These are phyloP conservation scores for Fulmarus glacialis DNA, from an alignment of 2,113 vertebrate species.

Conservation along the genomic window DNA sequence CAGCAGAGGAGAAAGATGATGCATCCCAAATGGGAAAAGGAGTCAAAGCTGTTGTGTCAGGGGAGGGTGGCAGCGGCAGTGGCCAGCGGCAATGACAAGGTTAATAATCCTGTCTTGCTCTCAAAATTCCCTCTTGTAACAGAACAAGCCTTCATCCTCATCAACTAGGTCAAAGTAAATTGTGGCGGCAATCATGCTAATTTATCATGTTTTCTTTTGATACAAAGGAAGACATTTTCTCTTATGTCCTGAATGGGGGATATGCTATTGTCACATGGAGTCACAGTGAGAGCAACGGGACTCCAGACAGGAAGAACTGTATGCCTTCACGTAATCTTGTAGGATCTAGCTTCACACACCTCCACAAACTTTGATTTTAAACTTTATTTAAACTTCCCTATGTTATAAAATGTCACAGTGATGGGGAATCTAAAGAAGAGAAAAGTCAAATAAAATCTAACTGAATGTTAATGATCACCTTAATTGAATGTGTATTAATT, in stretches of 20 bases:
- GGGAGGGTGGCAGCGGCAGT: neutral
- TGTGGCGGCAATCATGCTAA: neutral
- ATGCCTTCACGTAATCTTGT: neutral
- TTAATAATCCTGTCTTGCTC: neutral
- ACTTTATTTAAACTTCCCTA: neutral
- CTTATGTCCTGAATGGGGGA: neutral
- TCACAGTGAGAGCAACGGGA: neutral
- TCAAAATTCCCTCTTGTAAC: neutral
- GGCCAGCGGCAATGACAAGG: accelerated
- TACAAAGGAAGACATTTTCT: neutral
- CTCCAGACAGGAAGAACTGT: accelerated
- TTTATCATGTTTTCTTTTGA: neutral
- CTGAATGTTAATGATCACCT: neutral
- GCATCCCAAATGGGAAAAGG: neutral
- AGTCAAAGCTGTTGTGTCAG: neutral
- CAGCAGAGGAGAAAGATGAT: neutral
- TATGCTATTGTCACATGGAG: accelerated
- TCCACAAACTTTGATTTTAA: neutral
- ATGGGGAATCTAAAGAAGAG: neutral
- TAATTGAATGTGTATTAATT: neutral
- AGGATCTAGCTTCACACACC: neutral
- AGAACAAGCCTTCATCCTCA: neutral
- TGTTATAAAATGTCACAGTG: neutral
- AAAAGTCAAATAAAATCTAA: neutral
- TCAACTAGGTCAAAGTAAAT: neutral